A percentile compares a stretch with the other conserved stretches of the same genome.
These are phyloP conservation scores for Gila orcuttii DNA, from an alignment of 2,113 vertebrate genomes.

Conservation along the genomic window DNA sequence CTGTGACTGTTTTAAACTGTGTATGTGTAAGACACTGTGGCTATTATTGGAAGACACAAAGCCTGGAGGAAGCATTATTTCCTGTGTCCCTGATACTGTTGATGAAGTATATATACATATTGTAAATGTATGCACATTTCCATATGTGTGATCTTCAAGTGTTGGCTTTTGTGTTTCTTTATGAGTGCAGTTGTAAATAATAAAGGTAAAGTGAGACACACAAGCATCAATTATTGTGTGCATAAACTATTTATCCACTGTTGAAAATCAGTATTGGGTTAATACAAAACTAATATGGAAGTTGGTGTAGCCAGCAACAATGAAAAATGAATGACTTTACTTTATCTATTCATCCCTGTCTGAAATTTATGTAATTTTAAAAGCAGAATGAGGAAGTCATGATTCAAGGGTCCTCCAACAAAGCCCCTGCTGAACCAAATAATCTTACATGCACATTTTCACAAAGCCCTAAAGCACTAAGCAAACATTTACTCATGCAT, in stretches of 20 bases:
- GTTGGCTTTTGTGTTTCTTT: not conserved
- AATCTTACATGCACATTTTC: conserved; percentile 6
- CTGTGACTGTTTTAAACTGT: not conserved
- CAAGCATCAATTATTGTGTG: not conserved
- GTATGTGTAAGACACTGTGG: conserved; percentile 4
- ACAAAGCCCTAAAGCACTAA: conserved; percentile 11
- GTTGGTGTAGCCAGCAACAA: not conserved
- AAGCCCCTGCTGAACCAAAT: conserved; percentile 29
- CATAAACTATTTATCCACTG: not conserved
- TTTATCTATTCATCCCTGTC: not conserved
- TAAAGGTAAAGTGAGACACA: not conserved
- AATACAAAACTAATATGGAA: not conserved
- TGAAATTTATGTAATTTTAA: not conserved
- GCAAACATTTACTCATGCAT: conserved; percentile 14
- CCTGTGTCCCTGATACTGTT: conserved; percentile 2
- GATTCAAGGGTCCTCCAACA: conserved; percentile 36
- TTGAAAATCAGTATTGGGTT: not conserved
- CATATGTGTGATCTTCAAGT: not conserved
- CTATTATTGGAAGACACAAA: conserved; percentile 20
- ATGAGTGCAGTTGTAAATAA: not conserved
- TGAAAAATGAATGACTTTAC: not conserved
- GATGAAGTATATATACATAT: not conserved
- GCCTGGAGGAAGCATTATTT: not conserved
- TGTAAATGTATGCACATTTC: not conserved
- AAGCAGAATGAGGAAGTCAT: not conserved